Conservation (phyloP, 2,888 invertebrate species). For the Molorchus minor region DNA sequence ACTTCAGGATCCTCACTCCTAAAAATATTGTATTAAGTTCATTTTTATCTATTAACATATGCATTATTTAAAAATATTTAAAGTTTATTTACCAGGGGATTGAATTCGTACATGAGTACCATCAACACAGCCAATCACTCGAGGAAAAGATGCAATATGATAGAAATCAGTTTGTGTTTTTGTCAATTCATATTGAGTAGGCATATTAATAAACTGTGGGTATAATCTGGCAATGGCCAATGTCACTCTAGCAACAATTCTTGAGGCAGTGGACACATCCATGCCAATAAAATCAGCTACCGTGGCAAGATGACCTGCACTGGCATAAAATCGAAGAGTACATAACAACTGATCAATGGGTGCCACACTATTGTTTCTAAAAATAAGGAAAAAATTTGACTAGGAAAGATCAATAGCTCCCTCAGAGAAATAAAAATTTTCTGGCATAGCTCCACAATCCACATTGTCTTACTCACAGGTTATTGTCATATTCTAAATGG, state of each 20-base stretch:
- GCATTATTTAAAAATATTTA: too few relatives aligned
- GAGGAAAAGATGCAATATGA: conserved; percentile 17
- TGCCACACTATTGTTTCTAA: conserved; percentile 28
- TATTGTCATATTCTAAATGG: too few relatives aligned
- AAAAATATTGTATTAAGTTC: too few relatives aligned
- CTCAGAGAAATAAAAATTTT: too few relatives aligned
- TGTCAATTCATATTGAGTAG: conserved; percentile 16
- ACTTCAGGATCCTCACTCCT: conserved; percentile 1
- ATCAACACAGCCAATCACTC: conserved; percentile 29
- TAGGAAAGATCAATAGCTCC: not conserved
- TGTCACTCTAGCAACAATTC: conserved; percentile 18
- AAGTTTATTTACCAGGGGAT: conserved; percentile 31
- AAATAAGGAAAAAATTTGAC: not conserved
- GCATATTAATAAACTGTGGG: not conserved
- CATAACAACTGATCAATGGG: conserved; percentile 30
- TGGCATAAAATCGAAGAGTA: conserved; percentile 34
- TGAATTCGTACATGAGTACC: conserved; percentile 40
- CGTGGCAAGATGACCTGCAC: conserved; percentile 21
- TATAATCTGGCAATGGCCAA: conserved; percentile 1
- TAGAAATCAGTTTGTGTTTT: conserved; percentile 10
- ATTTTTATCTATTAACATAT: too few relatives aligned
- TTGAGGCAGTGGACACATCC: conserved; percentile 21
- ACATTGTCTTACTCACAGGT: too few relatives aligned
- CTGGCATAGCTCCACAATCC: too few relatives aligned
- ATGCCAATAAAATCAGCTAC: conserved; percentile 30